phyloP scores from a whole-genome alignment of 2,113 vertebrate species.

The Micromys minutus region DNA sequence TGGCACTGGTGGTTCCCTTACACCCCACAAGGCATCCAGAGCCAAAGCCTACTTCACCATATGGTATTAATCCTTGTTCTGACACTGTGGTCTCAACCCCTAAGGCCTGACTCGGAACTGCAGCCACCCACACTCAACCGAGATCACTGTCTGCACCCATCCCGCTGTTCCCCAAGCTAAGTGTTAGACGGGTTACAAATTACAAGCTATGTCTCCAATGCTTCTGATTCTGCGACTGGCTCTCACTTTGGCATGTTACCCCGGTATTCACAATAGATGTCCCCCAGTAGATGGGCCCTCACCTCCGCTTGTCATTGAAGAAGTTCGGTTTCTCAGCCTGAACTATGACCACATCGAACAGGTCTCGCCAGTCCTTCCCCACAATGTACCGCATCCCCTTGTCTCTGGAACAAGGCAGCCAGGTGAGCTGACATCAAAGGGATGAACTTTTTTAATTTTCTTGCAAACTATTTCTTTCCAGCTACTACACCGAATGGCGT shows the following conservation, averaged over 20 bases:
- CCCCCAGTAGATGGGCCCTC: constrained; percentile 63
- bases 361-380: constrained; percentile 97
- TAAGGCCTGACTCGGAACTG: neutral
- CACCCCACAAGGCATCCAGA: rapidly evolving
- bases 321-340: constrained; percentile 98
- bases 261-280: neutral
- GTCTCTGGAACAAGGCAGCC: constrained; percentile 85
- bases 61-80: neutral
- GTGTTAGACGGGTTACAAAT: neutral
- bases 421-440: neutral
- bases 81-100: neutral
- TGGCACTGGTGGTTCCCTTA: neutral
- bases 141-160: neutral
- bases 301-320: constrained; percentile 98
- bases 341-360: constrained; percentile 98
- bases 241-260: no score
- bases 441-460: neutral
- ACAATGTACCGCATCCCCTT: constrained; percentile 98
- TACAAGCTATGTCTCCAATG: neutral
- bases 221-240: neutral
- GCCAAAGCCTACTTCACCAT: neutral
- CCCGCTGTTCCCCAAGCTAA: neutral
- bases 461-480: neutral
- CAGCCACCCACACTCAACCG: neutral
- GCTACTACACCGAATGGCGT: rapidly evolving